Conservation (phyloP, 2,888 invertebrate genomes). For the Habroteleia sp. region DNA sequence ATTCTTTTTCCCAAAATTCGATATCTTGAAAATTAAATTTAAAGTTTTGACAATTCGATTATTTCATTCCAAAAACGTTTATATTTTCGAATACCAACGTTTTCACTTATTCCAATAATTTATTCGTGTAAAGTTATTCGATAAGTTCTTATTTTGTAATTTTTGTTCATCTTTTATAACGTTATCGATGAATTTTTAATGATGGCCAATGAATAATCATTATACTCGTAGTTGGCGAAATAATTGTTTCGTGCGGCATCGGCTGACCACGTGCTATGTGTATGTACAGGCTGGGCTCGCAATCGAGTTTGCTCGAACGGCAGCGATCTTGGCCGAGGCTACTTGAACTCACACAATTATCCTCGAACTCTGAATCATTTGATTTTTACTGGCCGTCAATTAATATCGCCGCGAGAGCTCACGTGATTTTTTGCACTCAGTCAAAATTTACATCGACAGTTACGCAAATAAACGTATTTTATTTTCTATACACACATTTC, state of each 20-base stretch:
- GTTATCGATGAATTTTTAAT: too few species aligned
- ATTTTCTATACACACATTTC: too few species aligned
- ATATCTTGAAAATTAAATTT: too few species aligned
- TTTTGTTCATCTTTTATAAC: too few species aligned
- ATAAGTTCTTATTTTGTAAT: not conserved
- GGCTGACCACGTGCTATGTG: constrained; percentile 49
- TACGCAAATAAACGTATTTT: not conserved
- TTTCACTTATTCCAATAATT: too few species aligned
- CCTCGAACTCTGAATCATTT: constrained; percentile 56
- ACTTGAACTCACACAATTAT: constrained; percentile 48
- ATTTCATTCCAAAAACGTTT: too few species aligned
- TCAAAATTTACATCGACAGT: too few species aligned
- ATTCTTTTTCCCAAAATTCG: too few species aligned
- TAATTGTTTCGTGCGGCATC: constrained; percentile 22
- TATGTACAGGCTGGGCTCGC: constrained; percentile 15
- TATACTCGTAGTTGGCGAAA: constrained; percentile 1
- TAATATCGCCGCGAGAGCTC: constrained; percentile 1
- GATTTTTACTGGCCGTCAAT: constrained; percentile 39
- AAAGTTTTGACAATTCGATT: too few species aligned
- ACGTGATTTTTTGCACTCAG: constrained; percentile 4
- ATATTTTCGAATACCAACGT: too few species aligned
- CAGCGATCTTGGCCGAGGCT: constrained; percentile 54
- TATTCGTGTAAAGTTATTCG: not conserved
- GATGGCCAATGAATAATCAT: not conserved
- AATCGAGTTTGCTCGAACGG: constrained; percentile 38